Evolutionary conservation across 2,113 vertebrate species (phyloP), one percentile per base, ranked within the genome.

Genomic region (Xenopus laevis): DNA sequence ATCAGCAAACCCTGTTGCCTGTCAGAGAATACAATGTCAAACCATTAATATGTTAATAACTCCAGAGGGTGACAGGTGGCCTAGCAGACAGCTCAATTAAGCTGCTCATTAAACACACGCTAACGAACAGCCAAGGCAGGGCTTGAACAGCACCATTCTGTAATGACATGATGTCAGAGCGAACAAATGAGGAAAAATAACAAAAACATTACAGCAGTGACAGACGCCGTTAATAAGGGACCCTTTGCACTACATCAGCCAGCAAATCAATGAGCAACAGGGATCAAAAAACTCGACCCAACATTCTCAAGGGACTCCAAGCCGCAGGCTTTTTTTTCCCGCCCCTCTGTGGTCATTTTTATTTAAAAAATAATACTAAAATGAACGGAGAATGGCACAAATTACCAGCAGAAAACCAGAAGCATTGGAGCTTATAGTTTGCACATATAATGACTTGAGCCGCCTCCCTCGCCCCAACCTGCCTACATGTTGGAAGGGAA

Each of bases 21-120:
- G 95, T 97, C 97, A 97, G 89, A 86, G 91, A 92, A 94, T 89
- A 98, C 96, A 99, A 98, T 98, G 93, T 94, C 92, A 86, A 87
- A 90, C 94, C 95, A 99, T 99, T 99, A 98, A 95, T 96, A 99
- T 99, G 97, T 93, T 97, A 99, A 99, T 98, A 95, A 98, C 95
- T 93, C 93, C 88, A 90, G 82, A 86, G 95, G 94, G 94, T 94
- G 95, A 98, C 97, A 99, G 97, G 97, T 99, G 97, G 97, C 93
- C 94, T 84, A 85, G 89, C 94, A 96, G 95, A 98, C 96, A 93
- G 96, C 96, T 98, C 96, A 99, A 98, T 99, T 99, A 99, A 98
- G 95, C 91, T 92, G 93, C 97, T 99, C 94, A 96, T 98, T 99
- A 98, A 98, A 96, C 94, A 94, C 91, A 94, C 91, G 95, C 97